These are phyloP conservation scores for Penelope pileata DNA, from an alignment of 2,113 vertebrate species.

Conservation along the genomic window DNA sequence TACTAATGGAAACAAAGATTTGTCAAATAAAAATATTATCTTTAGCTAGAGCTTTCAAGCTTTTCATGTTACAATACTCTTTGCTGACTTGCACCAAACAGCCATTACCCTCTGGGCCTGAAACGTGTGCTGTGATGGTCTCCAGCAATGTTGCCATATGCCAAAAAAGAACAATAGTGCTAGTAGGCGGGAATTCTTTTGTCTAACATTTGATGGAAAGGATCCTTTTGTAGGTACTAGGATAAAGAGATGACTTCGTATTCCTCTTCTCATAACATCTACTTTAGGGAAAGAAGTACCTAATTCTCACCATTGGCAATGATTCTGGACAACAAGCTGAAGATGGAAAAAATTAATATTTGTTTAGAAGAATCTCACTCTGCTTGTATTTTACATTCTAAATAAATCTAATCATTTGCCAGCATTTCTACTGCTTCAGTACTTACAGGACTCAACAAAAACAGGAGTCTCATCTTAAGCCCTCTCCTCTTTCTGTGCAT, in stretches of 20 bases:
- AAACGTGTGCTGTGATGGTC: not conserved
- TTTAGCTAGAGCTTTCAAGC: conserved; percentile 20
- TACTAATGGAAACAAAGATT: conserved; percentile 41
- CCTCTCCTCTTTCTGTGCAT: not conserved
- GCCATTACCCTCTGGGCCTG: not conserved
- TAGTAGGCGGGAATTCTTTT: not conserved
- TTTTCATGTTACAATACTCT: not conserved
- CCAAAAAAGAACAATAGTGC: not conserved
- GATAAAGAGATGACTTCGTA: not conserved
- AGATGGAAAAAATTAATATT: not conserved
- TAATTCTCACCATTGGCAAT: fast-evolving
- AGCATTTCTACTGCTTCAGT: not conserved
- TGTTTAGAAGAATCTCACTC: not conserved
- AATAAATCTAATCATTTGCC: not conserved
- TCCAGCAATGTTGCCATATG: not conserved
- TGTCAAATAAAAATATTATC: conserved; percentile 59
- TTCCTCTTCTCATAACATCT: not conserved
- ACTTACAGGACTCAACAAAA: not conserved
- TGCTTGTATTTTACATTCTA: not conserved
- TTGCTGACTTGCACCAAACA: conserved; percentile 41
- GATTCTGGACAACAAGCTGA: not conserved
- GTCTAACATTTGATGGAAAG: not conserved
- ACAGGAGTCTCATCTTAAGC: not conserved
- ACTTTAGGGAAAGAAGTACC: not conserved
- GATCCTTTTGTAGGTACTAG: not conserved